Percentiles rank a stretch among this genome's conserved stretches.
phyloP scores from a whole-genome alignment of 2,797 vertebrate species.

The Sebastolobus alascanus region DNA sequence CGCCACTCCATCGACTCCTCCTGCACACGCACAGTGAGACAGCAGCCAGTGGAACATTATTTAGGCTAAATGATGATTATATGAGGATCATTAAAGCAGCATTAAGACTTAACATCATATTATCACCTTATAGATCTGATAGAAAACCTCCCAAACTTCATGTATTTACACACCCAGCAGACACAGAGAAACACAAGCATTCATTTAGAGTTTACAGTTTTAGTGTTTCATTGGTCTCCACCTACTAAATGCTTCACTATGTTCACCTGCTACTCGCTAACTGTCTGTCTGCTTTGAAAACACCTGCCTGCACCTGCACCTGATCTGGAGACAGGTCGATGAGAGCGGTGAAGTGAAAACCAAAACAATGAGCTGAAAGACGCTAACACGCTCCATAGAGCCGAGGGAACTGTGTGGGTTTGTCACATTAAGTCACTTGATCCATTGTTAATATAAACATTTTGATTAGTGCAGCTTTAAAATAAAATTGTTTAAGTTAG shows the following conservation, averaged over 20 bases:
- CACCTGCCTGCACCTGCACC: not conserved
- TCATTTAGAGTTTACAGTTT: not conserved
- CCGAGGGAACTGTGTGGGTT: too few relatives aligned
- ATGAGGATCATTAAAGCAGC: not conserved
- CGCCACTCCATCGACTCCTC: slow-evolving; percentile 98
- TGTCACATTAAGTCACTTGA: too few relatives aligned
- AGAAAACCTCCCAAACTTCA: not conserved
- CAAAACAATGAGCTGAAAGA: too few relatives aligned
- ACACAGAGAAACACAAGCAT: not conserved
- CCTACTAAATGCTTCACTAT: not conserved
- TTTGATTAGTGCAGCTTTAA: too few relatives aligned
- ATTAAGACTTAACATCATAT: not conserved
- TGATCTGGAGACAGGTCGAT: not conserved
- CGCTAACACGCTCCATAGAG: too few relatives aligned
- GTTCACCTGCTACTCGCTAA: too few relatives aligned
- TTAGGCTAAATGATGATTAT: not conserved
- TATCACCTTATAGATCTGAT: not conserved
- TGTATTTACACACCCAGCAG: not conserved
- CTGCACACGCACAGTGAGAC: slow-evolving; percentile 68
- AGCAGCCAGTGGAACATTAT: not conserved
- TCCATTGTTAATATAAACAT: too few relatives aligned
- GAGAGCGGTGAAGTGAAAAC: not conserved
- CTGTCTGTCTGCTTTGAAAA: not conserved
- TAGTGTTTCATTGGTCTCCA: not conserved
- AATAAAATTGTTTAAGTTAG: too few relatives aligned